Conservation (phyloP, 2,797 vertebrate species). For the Sarcophilus harrisii region DNA sequence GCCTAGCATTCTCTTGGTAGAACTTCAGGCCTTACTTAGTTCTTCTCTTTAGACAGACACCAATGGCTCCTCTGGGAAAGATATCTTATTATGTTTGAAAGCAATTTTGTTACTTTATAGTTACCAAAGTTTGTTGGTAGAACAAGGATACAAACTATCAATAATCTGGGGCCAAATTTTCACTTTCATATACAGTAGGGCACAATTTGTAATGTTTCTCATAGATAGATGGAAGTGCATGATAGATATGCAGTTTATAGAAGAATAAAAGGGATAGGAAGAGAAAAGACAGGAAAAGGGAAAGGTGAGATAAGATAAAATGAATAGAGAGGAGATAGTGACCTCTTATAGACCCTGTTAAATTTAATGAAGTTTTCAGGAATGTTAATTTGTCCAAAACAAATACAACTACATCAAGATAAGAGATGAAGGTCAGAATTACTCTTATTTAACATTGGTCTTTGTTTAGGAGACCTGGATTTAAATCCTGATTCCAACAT, state of each 20-base stretch:
- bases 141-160: neutral
- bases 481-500: neutral
- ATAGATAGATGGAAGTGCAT: neutral
- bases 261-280: neutral
- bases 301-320: neutral
- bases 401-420: neutral
- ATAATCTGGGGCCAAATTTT: neutral
- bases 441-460: neutral
- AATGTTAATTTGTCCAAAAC: neutral
- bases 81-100: neutral
- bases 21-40: neutral
- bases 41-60: conserved; percentile 17
- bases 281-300: neutral
- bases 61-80: neutral
- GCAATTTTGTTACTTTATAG: neutral
- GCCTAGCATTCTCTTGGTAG: neutral
- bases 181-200: neutral
- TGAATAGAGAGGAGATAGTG: neutral
- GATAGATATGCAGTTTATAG: neutral
- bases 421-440: neutral
- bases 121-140: neutral
- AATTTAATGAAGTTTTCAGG: conserved; percentile 7
- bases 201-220: conserved; percentile 4
- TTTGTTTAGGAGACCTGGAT: neutral
- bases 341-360: conserved; percentile 38